Percentiles rank a stretch among this genome's conserved stretches.
Conservation (phyloP, 1,140 invertebrate species). For the Drosophila azteca region DNA sequence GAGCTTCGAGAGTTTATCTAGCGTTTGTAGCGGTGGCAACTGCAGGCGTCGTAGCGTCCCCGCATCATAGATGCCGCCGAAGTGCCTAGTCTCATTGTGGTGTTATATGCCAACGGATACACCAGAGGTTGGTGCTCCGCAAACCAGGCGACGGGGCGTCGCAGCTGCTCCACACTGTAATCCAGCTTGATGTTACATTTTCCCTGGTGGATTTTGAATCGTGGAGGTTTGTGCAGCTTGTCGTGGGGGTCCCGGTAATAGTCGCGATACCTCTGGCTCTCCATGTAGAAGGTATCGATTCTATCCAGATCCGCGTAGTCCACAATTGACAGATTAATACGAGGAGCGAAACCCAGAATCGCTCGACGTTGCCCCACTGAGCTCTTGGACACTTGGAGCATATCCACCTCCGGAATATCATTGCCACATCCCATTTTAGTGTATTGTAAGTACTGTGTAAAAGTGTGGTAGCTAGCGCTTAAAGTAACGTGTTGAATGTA, state of each 20-base stretch:
- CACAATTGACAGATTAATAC: slow-evolving; percentile 58
- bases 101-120: slow-evolving; percentile 30
- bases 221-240: slow-evolving; percentile 45
- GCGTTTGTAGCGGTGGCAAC: slow-evolving; percentile 52
- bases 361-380: slow-evolving; percentile 39
- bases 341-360: slow-evolving; percentile 64
- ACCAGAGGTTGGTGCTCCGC: slow-evolving; percentile 35
- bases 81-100: slow-evolving; percentile 46
- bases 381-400: slow-evolving; percentile 58
- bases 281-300: slow-evolving; percentile 73
- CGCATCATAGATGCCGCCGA: slow-evolving; percentile 10
- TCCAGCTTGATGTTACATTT: slow-evolving; percentile 61
- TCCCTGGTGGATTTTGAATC: slow-evolving; percentile 45
- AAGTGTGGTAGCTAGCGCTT: no score
- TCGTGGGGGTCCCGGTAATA: slow-evolving; percentile 75
- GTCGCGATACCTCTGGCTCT: slow-evolving; percentile 69
- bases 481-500: no score
- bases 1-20: slow-evolving; percentile 15
- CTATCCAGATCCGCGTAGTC: slow-evolving; percentile 60
- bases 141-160: slow-evolving; percentile 43
- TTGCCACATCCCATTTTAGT: slow-evolving; percentile 4
- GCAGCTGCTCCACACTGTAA: slow-evolving; percentile 29
- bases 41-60: slow-evolving; percentile 28
- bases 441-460: no score
- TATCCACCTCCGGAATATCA: slow-evolving; percentile 64